Conservation (phyloP, 2,888 invertebrate genomes). For the Lasioglossum lativentre region DNA sequence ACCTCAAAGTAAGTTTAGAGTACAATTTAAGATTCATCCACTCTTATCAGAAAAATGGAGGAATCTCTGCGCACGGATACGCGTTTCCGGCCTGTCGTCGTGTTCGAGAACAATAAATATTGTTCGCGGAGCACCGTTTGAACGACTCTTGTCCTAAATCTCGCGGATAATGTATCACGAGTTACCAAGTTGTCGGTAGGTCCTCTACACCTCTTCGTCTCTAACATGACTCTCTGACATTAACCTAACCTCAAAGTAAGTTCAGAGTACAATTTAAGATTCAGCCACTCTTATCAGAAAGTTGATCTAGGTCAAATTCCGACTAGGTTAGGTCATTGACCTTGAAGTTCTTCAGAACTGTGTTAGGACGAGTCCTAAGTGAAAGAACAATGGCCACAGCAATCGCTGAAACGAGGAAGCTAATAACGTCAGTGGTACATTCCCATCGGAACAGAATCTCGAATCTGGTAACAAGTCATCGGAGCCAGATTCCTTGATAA, state of each 20-base stretch:
- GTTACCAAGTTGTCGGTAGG: too few relatives aligned
- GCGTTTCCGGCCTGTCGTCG: conserved; percentile 37
- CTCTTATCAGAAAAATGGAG: too few relatives aligned
- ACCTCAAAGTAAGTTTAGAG: too few relatives aligned
- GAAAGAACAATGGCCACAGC: neutral
- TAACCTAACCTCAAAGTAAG: too few relatives aligned
- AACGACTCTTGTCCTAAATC: conserved; percentile 51
- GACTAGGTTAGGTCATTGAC: accelerated
- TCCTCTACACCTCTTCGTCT: too few relatives aligned
- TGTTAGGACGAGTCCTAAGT: too few relatives aligned
- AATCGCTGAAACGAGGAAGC: neutral
- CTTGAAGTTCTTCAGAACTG: neutral
- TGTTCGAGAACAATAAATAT: conserved; percentile 62
- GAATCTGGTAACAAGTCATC: neutral
- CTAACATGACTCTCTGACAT: too few relatives aligned
- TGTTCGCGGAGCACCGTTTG: conserved; percentile 54
- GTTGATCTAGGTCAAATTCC: too few relatives aligned
- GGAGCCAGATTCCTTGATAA: neutral
- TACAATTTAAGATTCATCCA: too few relatives aligned
- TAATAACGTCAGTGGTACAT: neutral
- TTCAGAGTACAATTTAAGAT: too few relatives aligned
- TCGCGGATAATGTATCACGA: conserved; percentile 35
- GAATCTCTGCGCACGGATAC: conserved; percentile 30
- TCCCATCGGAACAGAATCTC: neutral
- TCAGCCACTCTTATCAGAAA: too few relatives aligned